These are phyloP conservation scores for Crepidodera aurea DNA, from an alignment of 2,888 invertebrate species.

Conservation along the genomic window DNA sequence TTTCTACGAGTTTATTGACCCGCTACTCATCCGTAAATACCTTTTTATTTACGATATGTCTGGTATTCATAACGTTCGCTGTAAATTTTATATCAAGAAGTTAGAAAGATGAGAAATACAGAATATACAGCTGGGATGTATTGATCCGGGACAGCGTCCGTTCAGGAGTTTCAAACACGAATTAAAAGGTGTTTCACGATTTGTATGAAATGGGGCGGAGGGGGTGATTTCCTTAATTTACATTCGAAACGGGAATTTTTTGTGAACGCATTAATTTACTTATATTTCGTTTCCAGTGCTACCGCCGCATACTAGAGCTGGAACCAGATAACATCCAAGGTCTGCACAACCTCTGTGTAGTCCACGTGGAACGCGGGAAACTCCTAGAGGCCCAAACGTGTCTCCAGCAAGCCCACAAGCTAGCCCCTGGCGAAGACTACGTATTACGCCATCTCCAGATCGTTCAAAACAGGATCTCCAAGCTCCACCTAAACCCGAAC, in stretches of 20 bases:
- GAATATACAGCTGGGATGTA: conserved; percentile 18
- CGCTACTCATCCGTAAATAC: too few relatives aligned
- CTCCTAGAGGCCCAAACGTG: conserved; percentile 87
- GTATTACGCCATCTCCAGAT: conserved; percentile 89
- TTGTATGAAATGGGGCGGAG: not conserved
- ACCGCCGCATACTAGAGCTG: conserved; percentile 83
- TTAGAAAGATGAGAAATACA: conserved; percentile 10
- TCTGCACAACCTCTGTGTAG: conserved; percentile 94
- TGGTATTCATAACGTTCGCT: not conserved
- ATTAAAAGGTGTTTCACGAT: conserved; percentile 17
- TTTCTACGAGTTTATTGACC: too few relatives aligned
- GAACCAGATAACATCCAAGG: conserved; percentile 95
- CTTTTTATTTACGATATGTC: too few relatives aligned
- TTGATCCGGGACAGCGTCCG: conserved; percentile 7
- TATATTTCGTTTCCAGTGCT: too few relatives aligned
- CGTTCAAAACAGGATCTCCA: conserved; percentile 74
- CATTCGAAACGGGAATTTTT: conserved; percentile 5
- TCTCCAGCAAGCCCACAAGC: conserved; percentile 77
- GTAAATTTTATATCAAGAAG: conserved; percentile 1
- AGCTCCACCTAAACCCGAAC: conserved; percentile 54
- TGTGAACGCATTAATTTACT: too few relatives aligned
- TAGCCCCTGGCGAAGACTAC: conserved; percentile 92
- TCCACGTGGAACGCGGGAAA: conserved; percentile 90
- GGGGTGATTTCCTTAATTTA: conserved; percentile 11
- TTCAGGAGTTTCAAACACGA: not conserved